Conservation (phyloP, 2,888 invertebrate species). For the Antheraea yamamai region DNA sequence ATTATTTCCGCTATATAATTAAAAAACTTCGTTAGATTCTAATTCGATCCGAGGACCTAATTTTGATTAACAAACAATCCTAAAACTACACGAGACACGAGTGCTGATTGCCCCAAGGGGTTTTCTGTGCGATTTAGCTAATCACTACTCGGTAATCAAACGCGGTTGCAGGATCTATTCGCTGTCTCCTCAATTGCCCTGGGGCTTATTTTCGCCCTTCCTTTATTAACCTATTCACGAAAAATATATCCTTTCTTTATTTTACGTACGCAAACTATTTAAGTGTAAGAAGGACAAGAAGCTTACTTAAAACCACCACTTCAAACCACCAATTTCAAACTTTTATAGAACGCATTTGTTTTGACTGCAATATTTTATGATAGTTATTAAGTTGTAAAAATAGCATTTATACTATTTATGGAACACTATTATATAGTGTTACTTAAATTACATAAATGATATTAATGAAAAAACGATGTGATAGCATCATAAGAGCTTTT, state of each 20-base stretch:
- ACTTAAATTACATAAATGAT: too few species aligned
- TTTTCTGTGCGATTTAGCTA: constrained; percentile 57
- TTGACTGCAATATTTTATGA: neutral
- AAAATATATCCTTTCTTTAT: neutral
- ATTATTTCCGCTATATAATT: neutral
- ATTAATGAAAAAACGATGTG: neutral
- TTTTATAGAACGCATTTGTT: neutral
- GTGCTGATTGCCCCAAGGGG: constrained; percentile 50
- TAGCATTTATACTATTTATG: neutral
- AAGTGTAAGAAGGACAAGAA: neutral
- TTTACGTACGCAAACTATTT: neutral
- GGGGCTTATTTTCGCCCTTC: constrained; percentile 5
- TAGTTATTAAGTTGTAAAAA: neutral
- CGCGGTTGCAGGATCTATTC: constrained; percentile 33
- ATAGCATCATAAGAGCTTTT: neutral
- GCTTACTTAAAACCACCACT: neutral
- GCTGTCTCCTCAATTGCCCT: constrained; percentile 8
- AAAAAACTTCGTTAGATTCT: neutral
- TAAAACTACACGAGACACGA: constrained; percentile 39
- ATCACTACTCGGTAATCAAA: constrained; percentile 56
- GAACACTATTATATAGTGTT: too few species aligned
- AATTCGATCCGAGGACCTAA: constrained; percentile 9
- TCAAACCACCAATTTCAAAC: neutral
- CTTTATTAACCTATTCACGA: neutral
- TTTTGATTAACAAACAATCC: constrained; percentile 20